Evolutionary conservation across 2,888 invertebrate genomes (phyloP).

Genomic region (Tetragnatha montana): DNA sequence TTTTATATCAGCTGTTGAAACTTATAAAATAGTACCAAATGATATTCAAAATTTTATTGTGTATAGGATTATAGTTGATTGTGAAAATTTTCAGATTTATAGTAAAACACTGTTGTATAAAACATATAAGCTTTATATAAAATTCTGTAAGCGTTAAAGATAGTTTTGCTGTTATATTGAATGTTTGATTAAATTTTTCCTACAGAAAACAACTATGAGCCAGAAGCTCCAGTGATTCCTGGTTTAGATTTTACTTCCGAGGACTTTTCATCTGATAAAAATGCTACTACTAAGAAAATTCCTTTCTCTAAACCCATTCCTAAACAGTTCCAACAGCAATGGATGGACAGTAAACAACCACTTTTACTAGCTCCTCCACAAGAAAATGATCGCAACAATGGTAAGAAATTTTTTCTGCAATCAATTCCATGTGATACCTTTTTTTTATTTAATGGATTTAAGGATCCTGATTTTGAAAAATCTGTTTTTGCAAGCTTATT

Average conservation of each 20-base stretch:
- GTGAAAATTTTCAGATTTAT: background rate
- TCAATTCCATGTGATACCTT: too few relatives aligned
- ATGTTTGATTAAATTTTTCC: background rate
- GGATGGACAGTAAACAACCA: conserved; percentile 80
- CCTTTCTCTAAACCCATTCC: conserved; percentile 98
- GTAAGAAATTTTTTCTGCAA: background rate
- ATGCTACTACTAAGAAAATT: conserved; percentile 77
- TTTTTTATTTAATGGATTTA: too few relatives aligned
- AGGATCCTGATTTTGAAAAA: too few relatives aligned
- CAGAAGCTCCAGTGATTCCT: conserved; percentile 81
- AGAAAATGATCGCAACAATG: conserved; percentile 58
- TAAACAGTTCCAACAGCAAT: conserved; percentile 96
- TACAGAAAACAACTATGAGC: conserved; percentile 68
- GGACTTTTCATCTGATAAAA: conserved; percentile 71
- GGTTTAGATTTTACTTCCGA: conserved; percentile 87
- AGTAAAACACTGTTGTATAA: background rate
- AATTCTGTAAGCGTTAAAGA: too few relatives aligned
- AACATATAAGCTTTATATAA: too few relatives aligned
- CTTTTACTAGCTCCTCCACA: conserved; percentile 67
- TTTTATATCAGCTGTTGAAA: too few relatives aligned
- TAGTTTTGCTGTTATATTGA: too few relatives aligned
- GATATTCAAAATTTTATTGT: background rate
- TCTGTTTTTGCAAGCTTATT: too few relatives aligned
- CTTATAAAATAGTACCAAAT: background rate
- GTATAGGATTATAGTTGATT: background rate